Evolutionary conservation across 1,140 invertebrate genomes (phyloP).

Genomic region (Caenorhabditis latens): DNA sequence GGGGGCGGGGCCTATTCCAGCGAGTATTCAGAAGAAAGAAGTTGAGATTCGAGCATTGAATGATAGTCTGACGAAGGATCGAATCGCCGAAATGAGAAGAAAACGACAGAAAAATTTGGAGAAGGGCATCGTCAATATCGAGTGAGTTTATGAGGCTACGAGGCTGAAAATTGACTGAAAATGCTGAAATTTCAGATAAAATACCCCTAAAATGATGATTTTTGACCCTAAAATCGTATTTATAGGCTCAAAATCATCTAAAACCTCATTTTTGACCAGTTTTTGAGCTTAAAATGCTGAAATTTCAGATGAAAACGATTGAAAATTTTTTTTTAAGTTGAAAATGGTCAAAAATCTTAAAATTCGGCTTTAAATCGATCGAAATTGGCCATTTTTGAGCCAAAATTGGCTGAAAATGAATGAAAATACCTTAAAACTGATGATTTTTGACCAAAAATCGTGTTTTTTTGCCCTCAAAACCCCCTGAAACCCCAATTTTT

Average conservation of each 20-base stretch:
- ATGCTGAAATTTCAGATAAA: not conserved
- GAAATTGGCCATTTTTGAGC: not conserved
- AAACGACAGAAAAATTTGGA: conserved; percentile 25
- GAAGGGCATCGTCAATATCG: conserved; percentile 32
- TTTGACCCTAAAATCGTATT: not conserved
- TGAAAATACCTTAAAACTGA: not conserved
- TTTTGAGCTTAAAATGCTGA: not conserved
- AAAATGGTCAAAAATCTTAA: not conserved
- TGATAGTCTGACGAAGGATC: conserved; percentile 28
- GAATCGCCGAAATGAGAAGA: conserved; percentile 46
- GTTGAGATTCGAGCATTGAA: conserved; percentile 31
- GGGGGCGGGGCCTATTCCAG: not conserved
- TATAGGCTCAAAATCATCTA: too few relatives aligned
- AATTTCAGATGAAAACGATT: not conserved
- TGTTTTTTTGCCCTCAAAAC: not conserved
- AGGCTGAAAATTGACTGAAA: too few relatives aligned
- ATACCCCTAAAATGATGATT: not conserved
- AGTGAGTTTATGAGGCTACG: not conserved
- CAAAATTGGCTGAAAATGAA: not conserved
- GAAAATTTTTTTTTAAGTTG: too few relatives aligned
- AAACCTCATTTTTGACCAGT: too few relatives aligned
- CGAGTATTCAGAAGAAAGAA: conserved; percentile 22
- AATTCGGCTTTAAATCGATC: not conserved
- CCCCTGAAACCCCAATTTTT: not conserved
- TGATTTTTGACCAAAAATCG: not conserved